These are phyloP conservation scores for Euplagia quadripunctaria DNA, from an alignment of 2,888 invertebrate genomes.

Conservation along the genomic window DNA sequence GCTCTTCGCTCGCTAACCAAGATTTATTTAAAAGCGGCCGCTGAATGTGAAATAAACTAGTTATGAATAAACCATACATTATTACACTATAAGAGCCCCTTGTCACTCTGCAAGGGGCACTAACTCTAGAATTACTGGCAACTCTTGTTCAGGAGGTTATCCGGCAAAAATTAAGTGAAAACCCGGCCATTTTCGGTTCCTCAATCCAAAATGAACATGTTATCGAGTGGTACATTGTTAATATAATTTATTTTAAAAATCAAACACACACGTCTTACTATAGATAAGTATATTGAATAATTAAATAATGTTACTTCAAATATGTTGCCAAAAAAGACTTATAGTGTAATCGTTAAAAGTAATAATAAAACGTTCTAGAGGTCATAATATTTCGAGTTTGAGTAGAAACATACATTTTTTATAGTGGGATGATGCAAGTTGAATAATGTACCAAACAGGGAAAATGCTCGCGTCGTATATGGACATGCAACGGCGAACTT, in stretches of 20 bases:
- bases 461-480: constrained; percentile 58
- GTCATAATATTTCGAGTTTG: constrained; percentile 82
- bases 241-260: constrained; percentile 54
- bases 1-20: too few species aligned
- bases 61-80: too few species aligned
- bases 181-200: background rate
- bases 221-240: background rate
- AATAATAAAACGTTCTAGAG: constrained; percentile 83
- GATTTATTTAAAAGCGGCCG: too few species aligned
- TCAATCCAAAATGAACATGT: background rate
- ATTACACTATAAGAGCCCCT: too few species aligned
- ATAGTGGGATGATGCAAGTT: constrained; percentile 66
- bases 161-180: too few species aligned
- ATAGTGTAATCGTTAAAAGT: constrained; percentile 84
- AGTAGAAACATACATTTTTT: constrained; percentile 73
- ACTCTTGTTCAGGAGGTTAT: too few species aligned
- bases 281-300: constrained; percentile 88
- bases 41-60: too few species aligned
- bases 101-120: too few species aligned
- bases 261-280: constrained; percentile 80
- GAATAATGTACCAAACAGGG: constrained; percentile 63
- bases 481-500: constrained; percentile 58
- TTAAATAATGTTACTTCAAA: constrained; percentile 87
- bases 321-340: constrained; percentile 86
- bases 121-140: too few species aligned